Percentiles rank a stretch among this genome's conserved stretches.
Evolutionary conservation across 2,113 vertebrate genomes (phyloP).

Genomic region (Corvus cornix): DNA sequence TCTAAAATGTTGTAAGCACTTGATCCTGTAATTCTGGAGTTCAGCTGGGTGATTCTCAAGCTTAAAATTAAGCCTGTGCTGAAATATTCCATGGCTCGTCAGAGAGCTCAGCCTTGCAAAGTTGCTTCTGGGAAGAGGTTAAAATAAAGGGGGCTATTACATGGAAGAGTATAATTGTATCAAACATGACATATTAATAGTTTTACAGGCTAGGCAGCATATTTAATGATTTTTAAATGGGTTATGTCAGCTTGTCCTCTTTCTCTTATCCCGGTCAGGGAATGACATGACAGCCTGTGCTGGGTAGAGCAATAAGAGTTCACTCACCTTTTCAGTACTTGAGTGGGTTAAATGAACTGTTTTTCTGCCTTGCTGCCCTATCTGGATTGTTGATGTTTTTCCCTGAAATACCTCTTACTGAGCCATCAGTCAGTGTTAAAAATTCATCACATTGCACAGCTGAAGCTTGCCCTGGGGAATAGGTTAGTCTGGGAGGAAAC

Average conservation of each 20-base stretch:
- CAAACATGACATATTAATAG: slow-evolving; percentile 10
- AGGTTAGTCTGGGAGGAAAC: slow-evolving; percentile 52
- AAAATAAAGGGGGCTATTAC: neutral
- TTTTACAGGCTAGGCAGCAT: slow-evolving; percentile 5
- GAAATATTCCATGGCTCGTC: neutral
- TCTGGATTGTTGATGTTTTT: slow-evolving; percentile 42
- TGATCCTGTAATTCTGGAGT: neutral
- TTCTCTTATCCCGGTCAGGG: slow-evolving; percentile 22
- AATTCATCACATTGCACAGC: slow-evolving; percentile 47
- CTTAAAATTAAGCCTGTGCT: neutral
- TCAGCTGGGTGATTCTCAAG: neutral
- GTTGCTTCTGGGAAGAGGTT: neutral
- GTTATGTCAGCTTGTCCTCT: slow-evolving; percentile 55
- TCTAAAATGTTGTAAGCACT: neutral
- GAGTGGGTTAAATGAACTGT: neutral
- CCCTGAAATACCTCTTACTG: slow-evolving; percentile 21
- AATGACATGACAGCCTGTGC: neutral
- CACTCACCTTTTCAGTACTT: neutral
- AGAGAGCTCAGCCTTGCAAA: neutral
- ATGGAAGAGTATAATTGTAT: neutral
- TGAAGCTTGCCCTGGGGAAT: slow-evolving; percentile 42
- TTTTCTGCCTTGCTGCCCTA: slow-evolving; percentile 18
- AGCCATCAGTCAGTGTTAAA: slow-evolving; percentile 56
- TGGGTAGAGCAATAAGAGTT: neutral
- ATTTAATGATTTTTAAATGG: slow-evolving; percentile 55